Base-by-base conservation (phyloP, 2,888 invertebrate species). In the Perdita meconis region DNA sequence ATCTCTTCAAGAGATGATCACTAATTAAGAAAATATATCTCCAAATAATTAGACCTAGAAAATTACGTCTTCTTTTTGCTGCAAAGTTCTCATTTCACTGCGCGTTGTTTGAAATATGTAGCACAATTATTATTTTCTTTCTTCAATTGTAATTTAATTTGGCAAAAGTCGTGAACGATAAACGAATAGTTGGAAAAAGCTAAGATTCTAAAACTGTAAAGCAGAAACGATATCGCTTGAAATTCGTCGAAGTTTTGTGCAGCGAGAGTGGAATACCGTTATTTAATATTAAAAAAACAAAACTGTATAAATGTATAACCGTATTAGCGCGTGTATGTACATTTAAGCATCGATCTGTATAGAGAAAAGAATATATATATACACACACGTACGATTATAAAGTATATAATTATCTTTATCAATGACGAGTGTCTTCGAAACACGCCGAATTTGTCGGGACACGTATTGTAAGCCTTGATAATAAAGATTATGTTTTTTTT, bases 401-500 rank as follows among this genome's bases (percentile, higher is more conserved):
- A 56, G n/a, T 57, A 69, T 59, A 68, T 47, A 57, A 47, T 40
- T 68, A 69, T 57, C 61, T 69, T 53, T 65, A 70, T 76, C 44
- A 71, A 74, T 36, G 61, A 69, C 56, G 57, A 65, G 73, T 68
- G 51, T 74, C 64, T 60, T 68, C 65, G 60, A 73, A 64, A 81
- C 47, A 79, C 66, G 80, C 82, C 78, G 79, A 78, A 84, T 30
- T 22, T n/a, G 19, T 64, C 19, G 38, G 30, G 64, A 68, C 51
- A 57, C 60, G 53, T 85, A 84, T 89, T 47, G 87, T 89, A 88
- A 85, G 84, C 78, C 85, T 86, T 78, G 81, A 84, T 85, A 88
- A 90, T 89, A 90, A 90, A 90, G 84, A 86, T 77, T 78, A 30
- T 30, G 86, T 85, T 77, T 84, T 72, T 86, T 87, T 86, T 89